Evolutionary conservation across 2,888 invertebrate genomes (phyloP), one percentile per base, ranked within the genome.

Genomic region (Lasius platythorax): DNA sequence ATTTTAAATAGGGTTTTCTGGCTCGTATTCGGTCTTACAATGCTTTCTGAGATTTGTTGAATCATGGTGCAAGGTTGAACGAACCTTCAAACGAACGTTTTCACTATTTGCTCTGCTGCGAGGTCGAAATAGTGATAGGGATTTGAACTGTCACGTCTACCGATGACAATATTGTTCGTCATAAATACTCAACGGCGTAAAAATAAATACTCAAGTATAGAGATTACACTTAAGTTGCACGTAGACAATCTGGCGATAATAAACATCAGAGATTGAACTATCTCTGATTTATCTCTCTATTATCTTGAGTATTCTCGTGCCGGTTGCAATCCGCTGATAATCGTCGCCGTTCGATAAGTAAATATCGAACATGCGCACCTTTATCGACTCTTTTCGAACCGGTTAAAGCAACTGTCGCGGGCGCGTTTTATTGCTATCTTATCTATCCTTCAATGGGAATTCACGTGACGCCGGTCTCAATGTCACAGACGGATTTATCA

Each of bases 31-130:
- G 8, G 5, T 43, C 6, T 68, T 67, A 67, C 2, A 12, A 15
- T 58, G 64, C 86, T 87, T 86, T 79, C 66, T 58, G 72, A 50
- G 74, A 74, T 56, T 81, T 68, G 64, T 86, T 84, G 83, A 73
- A 73, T 83, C 72, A 73, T 11, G n/a, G 23, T 15, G 46, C 83
- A 86, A 89, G 86, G 89, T 89, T 89, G 89, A 89, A 89, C 76
- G 86, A 87, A 88, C 86, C 85, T 82, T 83, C 85, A 53, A 82
- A 79, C 82, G 67, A 82, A 73, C 68, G 78, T 58, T 53, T 46
- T 68, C 33, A n/a, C 18, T 43, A 56, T 82, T 33, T 67, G 8
- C 6, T 56, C 15, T 58, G 23, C 30, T 28, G 15, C 4, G 33
- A 75, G 63, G n/a, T 11, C 28, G 53, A 50, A 40, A 66, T 18